Percentiles rank a stretch among this genome's conserved stretches.
Conservation (phyloP, 2,113 vertebrate species). For the Sorex fumeus region DNA sequence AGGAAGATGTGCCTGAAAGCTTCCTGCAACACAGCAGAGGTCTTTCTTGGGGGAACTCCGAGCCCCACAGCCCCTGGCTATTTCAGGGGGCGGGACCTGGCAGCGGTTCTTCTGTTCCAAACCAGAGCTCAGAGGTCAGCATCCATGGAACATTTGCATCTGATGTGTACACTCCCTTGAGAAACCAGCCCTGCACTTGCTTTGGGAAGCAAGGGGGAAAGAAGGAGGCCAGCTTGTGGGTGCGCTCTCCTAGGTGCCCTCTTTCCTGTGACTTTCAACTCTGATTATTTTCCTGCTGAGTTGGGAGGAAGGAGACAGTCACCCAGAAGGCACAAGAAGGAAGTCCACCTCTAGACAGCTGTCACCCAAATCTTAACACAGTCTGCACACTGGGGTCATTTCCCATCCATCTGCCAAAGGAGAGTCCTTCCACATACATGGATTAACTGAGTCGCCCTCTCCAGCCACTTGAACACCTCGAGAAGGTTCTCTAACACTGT, state of each 20-base stretch:
- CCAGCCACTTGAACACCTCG: background rate
- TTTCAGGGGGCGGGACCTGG: fast-evolving
- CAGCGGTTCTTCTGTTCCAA: background rate
- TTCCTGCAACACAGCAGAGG: no score
- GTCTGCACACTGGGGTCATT: background rate
- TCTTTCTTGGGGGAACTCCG: background rate
- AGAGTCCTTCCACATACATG: no score
- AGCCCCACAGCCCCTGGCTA: no score
- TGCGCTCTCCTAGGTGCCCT: background rate
- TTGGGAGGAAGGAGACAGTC: background rate
- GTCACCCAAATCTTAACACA: background rate
- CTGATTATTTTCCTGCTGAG: background rate
- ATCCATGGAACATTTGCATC: background rate
- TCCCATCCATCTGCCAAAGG: background rate
- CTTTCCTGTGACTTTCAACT: background rate
- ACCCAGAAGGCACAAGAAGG: background rate
- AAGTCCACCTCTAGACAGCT: background rate
- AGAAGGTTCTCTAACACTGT: background rate
- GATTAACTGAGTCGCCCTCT: background rate
- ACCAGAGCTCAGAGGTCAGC: background rate
- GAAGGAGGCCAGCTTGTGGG: background rate
- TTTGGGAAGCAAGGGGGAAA: background rate
- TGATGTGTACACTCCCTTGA: background rate
- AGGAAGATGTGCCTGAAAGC: fast-evolving
- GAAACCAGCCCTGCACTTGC: background rate